Percentiles rank a stretch among this genome's conserved stretches.
Evolutionary conservation across 2,113 vertebrate genomes (phyloP).

Genomic region (Upupa epops): DNA sequence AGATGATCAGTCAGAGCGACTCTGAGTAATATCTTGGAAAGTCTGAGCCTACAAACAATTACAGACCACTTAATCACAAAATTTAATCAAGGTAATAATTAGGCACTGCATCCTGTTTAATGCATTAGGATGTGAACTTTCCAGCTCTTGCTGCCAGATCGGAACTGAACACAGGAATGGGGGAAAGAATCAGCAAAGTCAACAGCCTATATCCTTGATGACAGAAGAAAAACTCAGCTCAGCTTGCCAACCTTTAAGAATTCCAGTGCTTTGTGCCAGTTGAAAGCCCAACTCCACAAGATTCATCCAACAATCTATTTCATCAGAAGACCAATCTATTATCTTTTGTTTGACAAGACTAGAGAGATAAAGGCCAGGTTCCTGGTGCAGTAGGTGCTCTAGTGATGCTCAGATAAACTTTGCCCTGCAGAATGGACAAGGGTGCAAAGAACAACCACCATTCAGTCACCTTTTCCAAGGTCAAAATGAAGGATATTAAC

Average conservation of each 20-base stretch:
- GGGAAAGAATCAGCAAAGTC: not conserved
- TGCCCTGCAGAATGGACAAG: not conserved
- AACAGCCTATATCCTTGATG: not conserved
- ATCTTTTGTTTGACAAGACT: not conserved
- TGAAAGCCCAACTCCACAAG: accelerated
- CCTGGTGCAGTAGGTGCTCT: not conserved
- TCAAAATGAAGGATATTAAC: not conserved
- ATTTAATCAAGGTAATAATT: conserved; percentile 71
- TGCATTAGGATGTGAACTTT: conserved; percentile 17
- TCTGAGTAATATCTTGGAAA: conserved; percentile 35
- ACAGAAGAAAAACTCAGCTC: not conserved
- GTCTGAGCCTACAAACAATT: conserved; percentile 34
- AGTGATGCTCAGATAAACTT: not conserved
- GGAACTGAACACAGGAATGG: not conserved
- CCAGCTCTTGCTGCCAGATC: conserved; percentile 27
- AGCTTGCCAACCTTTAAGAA: not conserved
- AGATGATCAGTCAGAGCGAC: conserved; percentile 31
- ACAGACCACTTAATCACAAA: conserved; percentile 62
- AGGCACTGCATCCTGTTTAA: conserved; percentile 58
- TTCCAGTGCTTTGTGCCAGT: not conserved
- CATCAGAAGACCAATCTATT: not conserved
- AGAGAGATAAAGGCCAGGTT: not conserved
- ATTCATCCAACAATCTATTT: not conserved
- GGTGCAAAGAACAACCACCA: not conserved
- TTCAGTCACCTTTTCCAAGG: not conserved